Evolutionary conservation across 2,888 invertebrate species (phyloP), one percentile per base, ranked within the genome.

Genomic region (Thera britannica): DNA sequence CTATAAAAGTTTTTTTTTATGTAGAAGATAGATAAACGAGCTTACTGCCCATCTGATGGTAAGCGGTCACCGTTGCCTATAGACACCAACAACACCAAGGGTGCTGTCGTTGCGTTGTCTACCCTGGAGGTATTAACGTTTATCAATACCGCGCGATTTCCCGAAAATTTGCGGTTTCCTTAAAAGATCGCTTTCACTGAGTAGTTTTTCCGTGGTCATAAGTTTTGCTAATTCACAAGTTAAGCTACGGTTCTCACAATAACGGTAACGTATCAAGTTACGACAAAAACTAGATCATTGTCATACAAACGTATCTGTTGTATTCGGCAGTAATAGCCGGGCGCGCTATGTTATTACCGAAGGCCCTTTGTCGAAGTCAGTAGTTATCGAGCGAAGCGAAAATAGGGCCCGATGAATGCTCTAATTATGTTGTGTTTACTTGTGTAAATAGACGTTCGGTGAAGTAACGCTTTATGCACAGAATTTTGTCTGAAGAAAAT

Each of bases 261-360:
- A 72, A 72, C 72, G 62, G 62, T 46, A 75, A 82, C 23, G 23
- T 92, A 90, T 93, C 90, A 73, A 82, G 83, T 93, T 92, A 86
- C 93, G 78, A 85, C 89, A 90, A 86, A 90, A 87, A 85, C 80
- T 82, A 77, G 73, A 80, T 84, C 86, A 91, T 93, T 93, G 92
- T 93, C 89, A 93, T 92, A 93, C 93, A 93, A 93, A 93, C 92
- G 86, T 93, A 92, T 93, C 93, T 90, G 92, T 91, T 90, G 92
- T 93, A 89, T 79, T 75, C 74, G 75, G 74, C 58, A 80, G 88
- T 92, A 93, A 92, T 93, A 92, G 92, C 87, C 72, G 74, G 85
- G 79, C 81, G 81, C 83, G 83, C 82, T 84, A 82, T 92, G 87
- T 92, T 92, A 93, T 93, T 93, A 91, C 88, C 85, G 83, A 83